phyloP scores from a whole-genome alignment of 2,113 vertebrate genomes.

The Seriola dumerili region DNA sequence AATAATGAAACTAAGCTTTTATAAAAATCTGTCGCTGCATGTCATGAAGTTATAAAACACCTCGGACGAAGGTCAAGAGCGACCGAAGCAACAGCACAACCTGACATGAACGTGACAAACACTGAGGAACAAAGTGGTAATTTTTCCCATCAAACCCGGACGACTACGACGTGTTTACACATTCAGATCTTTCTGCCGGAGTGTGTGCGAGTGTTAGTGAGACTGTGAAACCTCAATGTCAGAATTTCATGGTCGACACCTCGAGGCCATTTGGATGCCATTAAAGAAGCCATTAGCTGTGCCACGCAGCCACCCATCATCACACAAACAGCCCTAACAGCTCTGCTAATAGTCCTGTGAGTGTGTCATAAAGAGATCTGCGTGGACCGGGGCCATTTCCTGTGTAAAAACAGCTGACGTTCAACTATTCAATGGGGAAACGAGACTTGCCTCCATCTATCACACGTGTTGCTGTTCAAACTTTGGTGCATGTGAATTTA shows the following conservation, averaged over 20 bases:
- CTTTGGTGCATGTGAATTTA: too few species aligned
- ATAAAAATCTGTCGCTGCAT: too few species aligned
- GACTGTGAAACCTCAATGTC: not conserved
- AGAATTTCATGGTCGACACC: slow-evolving; percentile 15
- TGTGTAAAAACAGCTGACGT: slow-evolving; percentile 50
- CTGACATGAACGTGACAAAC: not conserved
- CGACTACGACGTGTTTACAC: not conserved
- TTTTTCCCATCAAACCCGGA: slow-evolving; percentile 6
- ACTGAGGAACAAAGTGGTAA: not conserved
- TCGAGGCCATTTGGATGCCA: slow-evolving; percentile 31
- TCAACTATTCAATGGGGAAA: slow-evolving; percentile 27
- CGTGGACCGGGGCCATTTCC: not conserved
- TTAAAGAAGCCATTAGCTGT: slow-evolving; percentile 35
- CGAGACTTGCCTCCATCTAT: not conserved
- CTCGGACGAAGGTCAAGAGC: too few species aligned
- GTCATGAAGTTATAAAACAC: too few species aligned
- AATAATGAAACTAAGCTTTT: too few species aligned
- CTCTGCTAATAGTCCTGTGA: not conserved
- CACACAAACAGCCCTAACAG: slow-evolving; percentile 36
- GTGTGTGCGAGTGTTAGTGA: not conserved
- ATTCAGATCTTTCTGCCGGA: not conserved
- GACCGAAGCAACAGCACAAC: not conserved
- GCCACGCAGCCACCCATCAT: slow-evolving; percentile 4
- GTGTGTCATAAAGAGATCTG: not conserved
- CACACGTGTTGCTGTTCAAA: not conserved